Evolutionary conservation across 1,140 invertebrate genomes (phyloP).

Genomic region (Drosophila navojoa): DNA sequence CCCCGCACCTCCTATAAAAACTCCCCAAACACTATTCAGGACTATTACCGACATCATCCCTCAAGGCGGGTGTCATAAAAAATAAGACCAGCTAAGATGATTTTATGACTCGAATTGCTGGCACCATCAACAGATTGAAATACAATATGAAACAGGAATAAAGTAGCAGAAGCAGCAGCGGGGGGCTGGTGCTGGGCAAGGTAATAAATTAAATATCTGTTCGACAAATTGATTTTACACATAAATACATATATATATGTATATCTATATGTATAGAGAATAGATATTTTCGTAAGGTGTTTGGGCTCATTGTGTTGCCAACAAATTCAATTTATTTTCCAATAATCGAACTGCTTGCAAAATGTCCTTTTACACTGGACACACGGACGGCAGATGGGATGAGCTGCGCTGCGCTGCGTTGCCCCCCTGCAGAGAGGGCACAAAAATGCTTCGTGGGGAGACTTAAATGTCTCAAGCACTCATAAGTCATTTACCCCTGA

Average conservation of each 20-base stretch:
- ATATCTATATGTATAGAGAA: constrained; percentile 38
- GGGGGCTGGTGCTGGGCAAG: constrained; percentile 1
- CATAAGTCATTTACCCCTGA: constrained; percentile 71
- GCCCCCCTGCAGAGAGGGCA: neutral
- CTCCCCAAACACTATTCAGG: constrained; percentile 20
- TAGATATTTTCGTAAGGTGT: constrained; percentile 29
- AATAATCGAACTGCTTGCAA: constrained; percentile 53
- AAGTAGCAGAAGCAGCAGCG: neutral
- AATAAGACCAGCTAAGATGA: constrained; percentile 16
- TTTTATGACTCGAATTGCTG: constrained; percentile 33
- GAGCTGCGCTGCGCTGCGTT: neutral
- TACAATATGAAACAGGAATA: constrained; percentile 15
- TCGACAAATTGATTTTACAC: constrained; percentile 68
- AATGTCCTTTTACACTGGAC: constrained; percentile 46
- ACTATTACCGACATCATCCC: constrained; percentile 49
- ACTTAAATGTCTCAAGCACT: constrained; percentile 50
- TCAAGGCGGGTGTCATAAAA: constrained; percentile 36
- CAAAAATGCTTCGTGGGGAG: neutral
- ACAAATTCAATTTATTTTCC: constrained; percentile 75
- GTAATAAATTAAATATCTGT: constrained; percentile 71
- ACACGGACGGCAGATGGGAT: neutral
- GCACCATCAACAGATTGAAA: constrained; percentile 56
- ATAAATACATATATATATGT: constrained; percentile 43
- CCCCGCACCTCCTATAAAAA: neutral
- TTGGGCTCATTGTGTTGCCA: constrained; percentile 48